A percentile compares a stretch with the other conserved stretches of the same genome.
phyloP scores from a whole-genome alignment of 2,113 vertebrate genomes.

The Trogon melanurus region DNA sequence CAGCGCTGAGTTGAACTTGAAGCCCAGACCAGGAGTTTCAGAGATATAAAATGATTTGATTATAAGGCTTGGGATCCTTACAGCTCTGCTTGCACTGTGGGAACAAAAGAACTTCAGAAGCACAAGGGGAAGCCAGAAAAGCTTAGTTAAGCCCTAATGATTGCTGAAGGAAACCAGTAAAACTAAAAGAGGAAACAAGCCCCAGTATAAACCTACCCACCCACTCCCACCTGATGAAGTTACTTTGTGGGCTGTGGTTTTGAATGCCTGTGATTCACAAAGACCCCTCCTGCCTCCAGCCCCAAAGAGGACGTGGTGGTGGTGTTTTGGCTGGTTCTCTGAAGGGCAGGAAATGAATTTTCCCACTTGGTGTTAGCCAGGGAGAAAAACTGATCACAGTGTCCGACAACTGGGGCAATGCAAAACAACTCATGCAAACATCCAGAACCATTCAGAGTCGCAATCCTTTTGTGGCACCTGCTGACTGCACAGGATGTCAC shows the following conservation, averaged over 20 bases:
- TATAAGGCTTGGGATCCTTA: not conserved
- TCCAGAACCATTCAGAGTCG: not conserved
- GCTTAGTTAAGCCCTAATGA: conserved; percentile 47
- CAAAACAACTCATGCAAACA: not conserved
- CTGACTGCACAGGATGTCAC: not conserved
- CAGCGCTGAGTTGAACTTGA: not conserved
- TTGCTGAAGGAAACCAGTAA: conserved; percentile 62
- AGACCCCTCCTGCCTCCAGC: not conserved
- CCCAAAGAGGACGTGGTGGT: not conserved
- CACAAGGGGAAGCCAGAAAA: conserved; percentile 46
- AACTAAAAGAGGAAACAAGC: conserved; percentile 56
- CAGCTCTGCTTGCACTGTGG: not conserved
- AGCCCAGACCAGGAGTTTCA: not conserved
- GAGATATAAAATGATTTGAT: not conserved
- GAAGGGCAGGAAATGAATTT: conserved; percentile 4
- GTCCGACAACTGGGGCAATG: not conserved
- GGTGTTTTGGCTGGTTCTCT: not conserved
- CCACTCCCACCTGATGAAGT: not conserved
- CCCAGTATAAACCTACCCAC: conserved; percentile 5
- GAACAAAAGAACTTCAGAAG: conserved; percentile 42
- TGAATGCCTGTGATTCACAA: not conserved
- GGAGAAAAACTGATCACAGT: not conserved
- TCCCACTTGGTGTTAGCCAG: not conserved
- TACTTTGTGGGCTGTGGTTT: conserved; percentile 49
- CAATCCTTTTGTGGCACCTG: not conserved